Conservation (phyloP, 2,888 invertebrate genomes). For the Ectemnius lituratus region DNA sequence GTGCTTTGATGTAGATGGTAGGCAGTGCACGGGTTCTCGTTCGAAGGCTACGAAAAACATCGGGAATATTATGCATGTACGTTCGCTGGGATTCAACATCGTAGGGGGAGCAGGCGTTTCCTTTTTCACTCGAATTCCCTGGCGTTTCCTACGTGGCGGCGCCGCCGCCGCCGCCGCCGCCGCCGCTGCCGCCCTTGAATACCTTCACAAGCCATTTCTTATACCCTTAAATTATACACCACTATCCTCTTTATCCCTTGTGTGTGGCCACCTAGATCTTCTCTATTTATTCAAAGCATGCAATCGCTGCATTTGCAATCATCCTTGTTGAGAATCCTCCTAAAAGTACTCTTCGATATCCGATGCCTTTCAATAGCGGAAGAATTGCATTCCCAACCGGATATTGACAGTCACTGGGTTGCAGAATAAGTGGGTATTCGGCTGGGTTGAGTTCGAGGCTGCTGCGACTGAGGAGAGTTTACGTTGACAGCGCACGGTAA, state of each 20-base stretch:
- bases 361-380: no score
- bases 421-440: constrained; percentile 66
- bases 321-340: no score
- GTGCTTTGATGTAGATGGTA: constrained; percentile 52
- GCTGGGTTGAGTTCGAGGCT: constrained; percentile 66
- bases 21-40: constrained; percentile 39
- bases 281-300: no score
- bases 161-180: no score
- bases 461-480: constrained; percentile 75
- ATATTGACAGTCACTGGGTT: constrained; percentile 66
- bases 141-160: constrained; percentile 1
- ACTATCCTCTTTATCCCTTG: no score
- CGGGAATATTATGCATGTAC: constrained; percentile 57
- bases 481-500: constrained; percentile 76
- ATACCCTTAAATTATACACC: constrained; percentile 4
- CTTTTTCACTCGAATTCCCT: constrained; percentile 38
- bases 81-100: constrained; percentile 49
- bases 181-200: constrained; percentile 26
- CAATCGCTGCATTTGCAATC: no score
- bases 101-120: constrained; percentile 19
- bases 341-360: no score
- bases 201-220: constrained; percentile 6
- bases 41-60: constrained; percentile 49
- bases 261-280: no score
- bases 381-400: background rate